These are phyloP conservation scores for Aradophagus sp. DNA, from an alignment of 1,140 invertebrate genomes.

Conservation along the genomic window DNA sequence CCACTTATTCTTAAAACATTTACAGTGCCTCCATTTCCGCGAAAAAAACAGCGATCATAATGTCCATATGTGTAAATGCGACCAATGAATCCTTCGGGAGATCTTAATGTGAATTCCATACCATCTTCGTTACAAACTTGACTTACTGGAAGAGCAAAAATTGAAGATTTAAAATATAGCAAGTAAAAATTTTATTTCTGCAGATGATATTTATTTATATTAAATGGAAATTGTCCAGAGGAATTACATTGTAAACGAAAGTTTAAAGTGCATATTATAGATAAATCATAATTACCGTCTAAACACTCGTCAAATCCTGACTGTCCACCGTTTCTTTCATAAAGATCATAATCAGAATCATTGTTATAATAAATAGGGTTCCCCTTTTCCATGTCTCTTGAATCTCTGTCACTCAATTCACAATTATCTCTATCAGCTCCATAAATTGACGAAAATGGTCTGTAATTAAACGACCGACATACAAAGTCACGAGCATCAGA, in stretches of 20 bases:
- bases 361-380: constrained; percentile 90
- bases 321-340: constrained; percentile 84
- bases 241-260: no score
- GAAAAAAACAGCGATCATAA: constrained; percentile 92
- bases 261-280: no score
- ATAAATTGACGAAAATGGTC: constrained; percentile 77
- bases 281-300: constrained; percentile 79
- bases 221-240: no score
- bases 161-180: constrained; percentile 2
- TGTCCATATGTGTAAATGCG: constrained; percentile 94
- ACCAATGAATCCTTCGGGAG: constrained; percentile 90
- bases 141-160: constrained; percentile 79
- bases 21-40: constrained; percentile 88
- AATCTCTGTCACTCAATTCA: constrained; percentile 90
- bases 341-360: constrained; percentile 89
- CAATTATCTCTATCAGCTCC: constrained; percentile 88
- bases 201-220: background rate
- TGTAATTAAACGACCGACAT: constrained; percentile 90
- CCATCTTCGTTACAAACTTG: constrained; percentile 94
- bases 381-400: constrained; percentile 86
- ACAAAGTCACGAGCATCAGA: constrained; percentile 87
- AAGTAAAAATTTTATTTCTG: background rate
- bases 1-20: constrained; percentile 90
- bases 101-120: constrained; percentile 92
- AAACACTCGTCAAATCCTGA: constrained; percentile 84